Evolutionary conservation across 1,140 invertebrate genomes (phyloP).

Genomic region (Heliconius himera): DNA sequence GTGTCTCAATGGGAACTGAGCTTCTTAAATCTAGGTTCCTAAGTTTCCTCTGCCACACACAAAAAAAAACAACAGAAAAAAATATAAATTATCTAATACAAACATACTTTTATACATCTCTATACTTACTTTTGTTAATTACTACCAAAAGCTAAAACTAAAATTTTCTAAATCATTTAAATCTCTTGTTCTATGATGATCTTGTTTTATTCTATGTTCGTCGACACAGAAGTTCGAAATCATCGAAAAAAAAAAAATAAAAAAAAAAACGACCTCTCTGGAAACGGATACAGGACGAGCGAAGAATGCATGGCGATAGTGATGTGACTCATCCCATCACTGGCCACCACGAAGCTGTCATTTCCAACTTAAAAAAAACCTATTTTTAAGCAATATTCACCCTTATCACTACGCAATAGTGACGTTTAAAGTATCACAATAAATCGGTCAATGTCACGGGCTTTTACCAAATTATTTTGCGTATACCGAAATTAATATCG

Average conservation of each 20-base stretch:
- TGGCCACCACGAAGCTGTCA: conserved; percentile 65
- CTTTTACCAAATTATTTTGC: conserved; percentile 44
- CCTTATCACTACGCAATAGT: conserved; percentile 40
- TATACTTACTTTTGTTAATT: too few relatives aligned
- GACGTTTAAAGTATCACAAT: conserved; percentile 36
- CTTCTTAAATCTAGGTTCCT: too few relatives aligned
- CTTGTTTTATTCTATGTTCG: too few relatives aligned
- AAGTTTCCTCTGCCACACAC: too few relatives aligned
- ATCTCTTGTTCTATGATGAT: too few relatives aligned
- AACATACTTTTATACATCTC: too few relatives aligned
- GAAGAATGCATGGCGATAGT: conserved; percentile 71
- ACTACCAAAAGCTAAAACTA: background rate
- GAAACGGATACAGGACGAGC: conserved; percentile 67
- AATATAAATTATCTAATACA: too few relatives aligned
- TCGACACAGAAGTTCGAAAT: conserved; percentile 53
- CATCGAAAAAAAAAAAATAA: conserved; percentile 51
- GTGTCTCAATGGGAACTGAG: too few relatives aligned
- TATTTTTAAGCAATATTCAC: conserved; percentile 35
- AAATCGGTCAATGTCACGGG: conserved; percentile 41
- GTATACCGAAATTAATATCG: conserved; percentile 37
- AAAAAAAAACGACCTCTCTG: conserved; percentile 40
- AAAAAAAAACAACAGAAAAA: too few relatives aligned
- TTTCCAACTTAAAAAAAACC: conserved; percentile 41
- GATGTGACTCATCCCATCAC: conserved; percentile 71
- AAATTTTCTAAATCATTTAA: background rate